Conservation (phyloP, 2,797 vertebrate species). For the Euthynnus affinis region DNA sequence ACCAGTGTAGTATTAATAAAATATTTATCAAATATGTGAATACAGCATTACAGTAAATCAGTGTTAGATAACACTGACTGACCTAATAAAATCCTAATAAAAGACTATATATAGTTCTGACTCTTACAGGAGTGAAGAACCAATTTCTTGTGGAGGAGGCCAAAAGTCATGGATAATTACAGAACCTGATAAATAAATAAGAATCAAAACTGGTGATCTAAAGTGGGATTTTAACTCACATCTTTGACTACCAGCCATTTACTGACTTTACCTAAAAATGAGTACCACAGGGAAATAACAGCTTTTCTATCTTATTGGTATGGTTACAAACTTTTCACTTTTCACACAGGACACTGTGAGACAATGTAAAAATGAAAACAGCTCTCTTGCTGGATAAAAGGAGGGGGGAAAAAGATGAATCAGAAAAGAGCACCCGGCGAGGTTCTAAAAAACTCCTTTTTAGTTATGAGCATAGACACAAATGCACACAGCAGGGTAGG, state of each 20-base stretch:
- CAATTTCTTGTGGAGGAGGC: neutral
- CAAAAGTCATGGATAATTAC: constrained; percentile 11
- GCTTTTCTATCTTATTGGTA: constrained; percentile 6
- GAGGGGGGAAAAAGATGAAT: constrained; percentile 38
- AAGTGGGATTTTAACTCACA: neutral
- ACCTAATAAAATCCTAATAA: neutral
- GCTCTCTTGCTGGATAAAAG: constrained; percentile 32
- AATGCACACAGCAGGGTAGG: constrained; percentile 66
- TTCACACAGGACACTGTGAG: too few species aligned
- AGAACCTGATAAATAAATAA: too few species aligned
- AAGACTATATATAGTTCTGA: constrained; percentile 12
- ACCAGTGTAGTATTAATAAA: too few species aligned
- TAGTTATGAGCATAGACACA: constrained; percentile 55
- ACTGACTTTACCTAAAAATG: constrained; percentile 1
- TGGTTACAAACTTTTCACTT: constrained; percentile 16
- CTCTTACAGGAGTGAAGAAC: neutral
- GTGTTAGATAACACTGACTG: neutral
- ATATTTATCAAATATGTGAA: too few species aligned
- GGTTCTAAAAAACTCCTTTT: constrained; percentile 44
- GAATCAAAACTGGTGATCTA: neutral
- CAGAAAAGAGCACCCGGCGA: constrained; percentile 51
- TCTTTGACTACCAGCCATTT: neutral
- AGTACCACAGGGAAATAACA: neutral
- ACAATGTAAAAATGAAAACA: constrained; percentile 31
- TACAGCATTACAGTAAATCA: too few species aligned